These are phyloP conservation scores for Chaetodon trifasciatus DNA, from an alignment of 2,797 vertebrate species.

Conservation along the genomic window DNA sequence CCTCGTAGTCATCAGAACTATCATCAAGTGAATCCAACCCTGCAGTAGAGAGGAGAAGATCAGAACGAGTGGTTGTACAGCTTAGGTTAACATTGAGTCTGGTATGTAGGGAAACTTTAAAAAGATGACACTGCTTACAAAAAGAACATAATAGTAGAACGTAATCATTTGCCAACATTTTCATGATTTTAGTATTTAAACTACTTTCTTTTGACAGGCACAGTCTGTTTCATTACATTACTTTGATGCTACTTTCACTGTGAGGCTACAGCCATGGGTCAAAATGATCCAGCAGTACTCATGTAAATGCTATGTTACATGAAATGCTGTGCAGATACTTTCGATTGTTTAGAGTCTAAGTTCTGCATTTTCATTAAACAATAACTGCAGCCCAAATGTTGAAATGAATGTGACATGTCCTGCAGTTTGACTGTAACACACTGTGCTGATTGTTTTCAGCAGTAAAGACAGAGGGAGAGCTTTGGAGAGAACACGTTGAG, in stretches of 20 bases:
- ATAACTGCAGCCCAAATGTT: neutral
- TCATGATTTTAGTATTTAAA: neutral
- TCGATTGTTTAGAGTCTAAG: neutral
- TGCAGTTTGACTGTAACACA: neutral
- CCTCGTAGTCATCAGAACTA: conserved; percentile 80
- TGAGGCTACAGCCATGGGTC: too few relatives aligned
- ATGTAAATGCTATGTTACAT: too few relatives aligned
- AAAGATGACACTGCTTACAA: too few relatives aligned
- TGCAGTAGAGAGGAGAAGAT: conserved; percentile 9
- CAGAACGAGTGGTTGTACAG: neutral
- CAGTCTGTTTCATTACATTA: neutral
- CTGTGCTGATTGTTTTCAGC: neutral
- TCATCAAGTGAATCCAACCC: conserved; percentile 46
- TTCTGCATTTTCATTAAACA: neutral
- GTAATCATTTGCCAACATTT: too few relatives aligned
- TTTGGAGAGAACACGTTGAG: neutral
- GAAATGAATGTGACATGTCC: neutral
- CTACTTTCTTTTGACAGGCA: neutral
- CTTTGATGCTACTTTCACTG: neutral
- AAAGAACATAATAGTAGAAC: too few relatives aligned
- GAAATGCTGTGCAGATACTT: neutral
- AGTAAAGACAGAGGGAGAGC: neutral
- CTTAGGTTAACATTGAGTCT: neutral
- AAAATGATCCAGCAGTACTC: neutral
- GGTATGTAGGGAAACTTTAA: neutral